Base-by-base conservation (phyloP, 2,888 invertebrate genomes). In the Quadroppia sp. region DNA sequence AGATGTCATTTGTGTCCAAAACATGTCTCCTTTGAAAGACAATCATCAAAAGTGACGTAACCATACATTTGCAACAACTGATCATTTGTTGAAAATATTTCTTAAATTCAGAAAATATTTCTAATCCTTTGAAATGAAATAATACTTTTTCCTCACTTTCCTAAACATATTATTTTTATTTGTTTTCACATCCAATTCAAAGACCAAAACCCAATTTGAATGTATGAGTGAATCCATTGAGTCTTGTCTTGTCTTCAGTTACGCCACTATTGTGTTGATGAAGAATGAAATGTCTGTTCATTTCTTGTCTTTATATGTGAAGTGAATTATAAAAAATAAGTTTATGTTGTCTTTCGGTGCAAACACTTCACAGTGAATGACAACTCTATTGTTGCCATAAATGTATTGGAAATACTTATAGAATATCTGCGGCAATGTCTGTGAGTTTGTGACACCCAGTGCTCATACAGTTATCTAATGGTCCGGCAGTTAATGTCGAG, bases 231-330 rank as follows among this genome's bases (percentile, higher is more conserved):
- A 45, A 7, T 6, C 45, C 6, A 13, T 45, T 45, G 45, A 45
- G 28, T 56, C 20, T 50, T 50, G 4, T 15, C 15, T 48, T 20
- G 50, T 30, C 56, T 56, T 56, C 56, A 56, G 30, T 56, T 56
- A 56, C 56, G 56, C 56, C 56, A 56, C 56, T 56, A 1, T 28
- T 56, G 23, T 3, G 36, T 36, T n/a, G 20, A 20, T 48, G 48
- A 48, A 48, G 48, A 45, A n/a, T 17, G 45, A 9, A 53, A 53
- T 23, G 53, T 53, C 53, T 53, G 25, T 53, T 53, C 25, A 53
- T 20, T 53, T 23, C 15, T 28, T 50, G 50, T 50, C 15, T 28
- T 53, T 56, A 17, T 56, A 56, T 56, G 56, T 56, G 56, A 56
- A 56, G 56, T 56, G 56, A 56, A 56, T 56, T 23, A 13, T 3